phyloP scores from a whole-genome alignment of 2,113 vertebrate species.

The Pterocles orientalis region DNA sequence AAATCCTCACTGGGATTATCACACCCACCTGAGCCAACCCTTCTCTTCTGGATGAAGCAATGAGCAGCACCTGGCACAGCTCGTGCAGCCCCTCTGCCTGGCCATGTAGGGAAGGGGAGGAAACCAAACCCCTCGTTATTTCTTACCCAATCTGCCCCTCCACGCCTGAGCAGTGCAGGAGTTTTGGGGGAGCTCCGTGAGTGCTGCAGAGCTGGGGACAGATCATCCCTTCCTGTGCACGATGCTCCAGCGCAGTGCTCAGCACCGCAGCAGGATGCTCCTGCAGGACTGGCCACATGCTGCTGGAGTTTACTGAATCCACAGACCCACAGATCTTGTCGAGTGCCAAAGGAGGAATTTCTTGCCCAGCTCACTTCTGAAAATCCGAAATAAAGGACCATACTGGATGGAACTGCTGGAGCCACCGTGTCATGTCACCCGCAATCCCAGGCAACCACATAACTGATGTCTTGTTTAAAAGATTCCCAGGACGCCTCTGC shows the following conservation, averaged over 20 bases:
- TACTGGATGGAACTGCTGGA: not conserved
- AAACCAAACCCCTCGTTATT: rapidly evolving
- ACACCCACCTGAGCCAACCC: not conserved
- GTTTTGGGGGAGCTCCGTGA: rapidly evolving
- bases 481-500: not conserved
- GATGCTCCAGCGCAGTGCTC: not conserved
- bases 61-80: not conserved
- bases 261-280: rapidly evolving
- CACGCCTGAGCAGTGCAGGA: rapidly evolving
- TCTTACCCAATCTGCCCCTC: not conserved
- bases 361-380: not conserved
- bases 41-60: rapidly evolving
- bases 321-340: not conserved
- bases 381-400: not conserved
- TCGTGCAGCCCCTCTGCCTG: not conserved
- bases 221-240: rapidly evolving
- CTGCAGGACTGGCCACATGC: not conserved
- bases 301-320: not conserved
- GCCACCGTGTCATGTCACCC: not conserved
- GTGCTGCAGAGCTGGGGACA: not conserved
- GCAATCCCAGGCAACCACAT: not conserved
- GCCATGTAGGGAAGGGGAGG: rapidly evolving
- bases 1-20: not conserved
- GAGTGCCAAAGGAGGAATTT: not conserved
- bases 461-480: not conserved